A percentile compares a stretch with the other conserved stretches of the same genome.
Conservation (phyloP, 2,797 vertebrate genomes). For the Merluccius polli region DNA sequence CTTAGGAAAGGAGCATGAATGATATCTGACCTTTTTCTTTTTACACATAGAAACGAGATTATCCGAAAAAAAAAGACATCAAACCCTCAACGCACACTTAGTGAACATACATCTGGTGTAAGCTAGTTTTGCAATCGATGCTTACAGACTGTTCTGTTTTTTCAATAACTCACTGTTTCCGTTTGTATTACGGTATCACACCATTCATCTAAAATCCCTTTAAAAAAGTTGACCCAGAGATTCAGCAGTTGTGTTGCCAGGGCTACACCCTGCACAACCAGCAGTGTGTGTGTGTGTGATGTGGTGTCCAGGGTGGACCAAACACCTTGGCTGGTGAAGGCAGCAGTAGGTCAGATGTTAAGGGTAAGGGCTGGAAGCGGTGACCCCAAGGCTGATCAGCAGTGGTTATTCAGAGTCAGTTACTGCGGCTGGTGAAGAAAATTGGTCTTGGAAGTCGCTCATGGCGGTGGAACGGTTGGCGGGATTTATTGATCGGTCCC, state of each 20-base stretch:
- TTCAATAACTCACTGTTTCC: too few relatives aligned
- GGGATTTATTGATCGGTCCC: slow-evolving; percentile 64
- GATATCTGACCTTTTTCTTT: neutral
- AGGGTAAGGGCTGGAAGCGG: slow-evolving; percentile 6
- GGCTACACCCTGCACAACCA: too few relatives aligned
- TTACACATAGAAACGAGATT: neutral
- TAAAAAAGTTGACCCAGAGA: too few relatives aligned
- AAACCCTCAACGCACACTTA: neutral
- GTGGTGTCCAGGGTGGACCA: too few relatives aligned
- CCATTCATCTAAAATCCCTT: too few relatives aligned
- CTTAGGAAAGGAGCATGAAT: neutral
- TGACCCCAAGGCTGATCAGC: slow-evolving; percentile 22
- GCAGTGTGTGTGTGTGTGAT: too few relatives aligned
- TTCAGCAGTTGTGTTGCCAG: too few relatives aligned
- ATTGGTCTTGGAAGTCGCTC: slow-evolving; percentile 31
- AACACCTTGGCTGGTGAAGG: neutral
- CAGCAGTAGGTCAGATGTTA: neutral
- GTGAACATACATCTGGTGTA: neutral
- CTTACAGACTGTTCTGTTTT: neutral
- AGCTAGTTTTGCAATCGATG: neutral
- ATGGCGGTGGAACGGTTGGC: slow-evolving; percentile 27
- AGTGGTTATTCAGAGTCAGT: slow-evolving; percentile 21
- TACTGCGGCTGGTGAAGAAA: slow-evolving; percentile 29
- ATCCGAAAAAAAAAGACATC: neutral
- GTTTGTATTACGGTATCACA: too few relatives aligned